These are phyloP conservation scores for Brachionus rubens DNA, from an alignment of 1,140 invertebrate genomes.

Conservation along the genomic window DNA sequence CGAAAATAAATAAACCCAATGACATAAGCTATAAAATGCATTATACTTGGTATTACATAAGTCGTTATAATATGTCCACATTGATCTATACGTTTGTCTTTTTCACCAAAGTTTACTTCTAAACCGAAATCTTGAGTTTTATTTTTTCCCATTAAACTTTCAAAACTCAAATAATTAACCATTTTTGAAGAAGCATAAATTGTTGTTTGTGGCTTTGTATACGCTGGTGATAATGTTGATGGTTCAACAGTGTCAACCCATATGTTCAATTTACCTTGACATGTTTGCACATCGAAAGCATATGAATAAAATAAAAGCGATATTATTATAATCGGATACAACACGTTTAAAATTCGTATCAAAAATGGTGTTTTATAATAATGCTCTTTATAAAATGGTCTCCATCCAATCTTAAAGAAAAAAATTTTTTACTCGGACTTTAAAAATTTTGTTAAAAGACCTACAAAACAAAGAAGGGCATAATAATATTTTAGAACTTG, in stretches of 20 bases:
- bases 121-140: background rate
- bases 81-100: slow-evolving; percentile 21
- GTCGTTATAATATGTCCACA: slow-evolving; percentile 65
- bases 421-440: background rate
- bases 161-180: too few species aligned
- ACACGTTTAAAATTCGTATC: slow-evolving; percentile 51
- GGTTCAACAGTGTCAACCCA: slow-evolving; percentile 49
- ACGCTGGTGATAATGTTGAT: slow-evolving; percentile 43
- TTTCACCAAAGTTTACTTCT: background rate
- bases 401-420: slow-evolving; percentile 55
- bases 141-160: too few species aligned
- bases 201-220: slow-evolving; percentile 43
- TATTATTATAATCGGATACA: slow-evolving; percentile 53
- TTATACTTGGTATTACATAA: slow-evolving; percentile 72
- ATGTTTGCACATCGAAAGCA: slow-evolving; percentile 55
- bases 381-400: slow-evolving; percentile 54
- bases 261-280: slow-evolving; percentile 57
- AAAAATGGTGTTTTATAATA: slow-evolving; percentile 49
- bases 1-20: slow-evolving; percentile 75
- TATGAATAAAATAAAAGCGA: slow-evolving; percentile 55
- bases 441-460: background rate
- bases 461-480: slow-evolving; percentile 55
- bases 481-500: slow-evolving; percentile 55
- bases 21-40: slow-evolving; percentile 73
- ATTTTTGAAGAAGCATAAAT: too few species aligned